Evolutionary conservation across 2,888 invertebrate species (phyloP).

Genomic region (Troilus luridus): DNA sequence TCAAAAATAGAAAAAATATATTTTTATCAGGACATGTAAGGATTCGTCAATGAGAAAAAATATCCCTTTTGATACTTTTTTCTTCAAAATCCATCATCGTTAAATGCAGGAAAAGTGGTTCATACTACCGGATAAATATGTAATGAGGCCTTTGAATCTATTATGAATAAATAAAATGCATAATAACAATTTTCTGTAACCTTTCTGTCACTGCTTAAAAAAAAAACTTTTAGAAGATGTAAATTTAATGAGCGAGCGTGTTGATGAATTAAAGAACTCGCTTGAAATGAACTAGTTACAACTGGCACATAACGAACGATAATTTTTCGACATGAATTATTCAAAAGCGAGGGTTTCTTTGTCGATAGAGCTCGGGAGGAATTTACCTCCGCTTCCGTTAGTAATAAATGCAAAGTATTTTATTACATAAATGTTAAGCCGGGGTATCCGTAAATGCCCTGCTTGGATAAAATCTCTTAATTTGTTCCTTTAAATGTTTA

Average conservation of each 20-base stretch:
- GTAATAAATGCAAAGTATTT: slow-evolving; percentile 8
- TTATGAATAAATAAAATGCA: not conserved
- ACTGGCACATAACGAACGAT: slow-evolving; percentile 4
- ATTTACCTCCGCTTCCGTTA: not conserved
- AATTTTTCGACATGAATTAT: slow-evolving; percentile 31
- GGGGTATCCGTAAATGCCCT: not conserved
- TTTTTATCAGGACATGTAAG: too few relatives aligned
- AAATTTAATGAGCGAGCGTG: not conserved
- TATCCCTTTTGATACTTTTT: too few relatives aligned
- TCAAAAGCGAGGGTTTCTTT: not conserved
- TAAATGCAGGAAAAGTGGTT: too few relatives aligned
- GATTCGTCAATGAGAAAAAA: too few relatives aligned
- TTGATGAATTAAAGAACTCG: slow-evolving; percentile 12
- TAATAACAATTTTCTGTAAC: not conserved
- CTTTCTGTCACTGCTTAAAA: not conserved
- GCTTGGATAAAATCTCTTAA: not conserved
- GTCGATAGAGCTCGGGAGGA: not conserved
- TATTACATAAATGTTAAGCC: not conserved
- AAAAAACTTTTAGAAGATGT: not conserved
- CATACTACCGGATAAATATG: too few relatives aligned
- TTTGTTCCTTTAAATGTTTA: not conserved
- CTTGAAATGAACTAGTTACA: not conserved
- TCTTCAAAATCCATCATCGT: too few relatives aligned
- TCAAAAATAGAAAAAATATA: too few relatives aligned
- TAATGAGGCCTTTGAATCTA: too few relatives aligned